These are phyloP conservation scores for Sternarchorhynchus goeldii DNA, from an alignment of 2,797 vertebrate genomes.

Conservation along the genomic window DNA sequence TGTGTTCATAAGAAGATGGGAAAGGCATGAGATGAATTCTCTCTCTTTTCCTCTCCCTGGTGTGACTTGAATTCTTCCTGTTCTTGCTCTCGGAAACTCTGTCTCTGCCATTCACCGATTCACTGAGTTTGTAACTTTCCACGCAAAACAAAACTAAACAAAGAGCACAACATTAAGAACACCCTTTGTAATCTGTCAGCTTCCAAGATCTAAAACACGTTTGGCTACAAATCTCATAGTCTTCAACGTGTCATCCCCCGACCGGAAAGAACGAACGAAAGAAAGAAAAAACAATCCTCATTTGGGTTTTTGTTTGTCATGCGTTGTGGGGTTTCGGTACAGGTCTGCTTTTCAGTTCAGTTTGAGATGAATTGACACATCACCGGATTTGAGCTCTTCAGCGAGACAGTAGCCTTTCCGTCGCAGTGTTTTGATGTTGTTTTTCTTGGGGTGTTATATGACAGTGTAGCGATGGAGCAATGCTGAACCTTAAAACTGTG, in stretches of 20 bases:
- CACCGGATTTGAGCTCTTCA: not conserved
- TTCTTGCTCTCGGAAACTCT: not conserved
- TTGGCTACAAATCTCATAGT: constrained; percentile 22
- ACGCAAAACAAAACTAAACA: not conserved
- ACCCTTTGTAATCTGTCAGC: constrained; percentile 14
- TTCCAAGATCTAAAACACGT: constrained; percentile 18
- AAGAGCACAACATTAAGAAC: not conserved
- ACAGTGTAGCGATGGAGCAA: not conserved
- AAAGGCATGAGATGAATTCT: not conserved
- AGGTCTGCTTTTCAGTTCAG: not conserved
- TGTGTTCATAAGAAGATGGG: not conserved
- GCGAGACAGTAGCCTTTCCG: not conserved
- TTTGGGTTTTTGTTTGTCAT: constrained; percentile 2
- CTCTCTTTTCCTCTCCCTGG: not conserved
- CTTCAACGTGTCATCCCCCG: not conserved
- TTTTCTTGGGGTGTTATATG: not conserved
- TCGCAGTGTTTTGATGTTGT: not conserved
- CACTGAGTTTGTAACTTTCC: constrained; percentile 10
- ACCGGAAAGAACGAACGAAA: too few species aligned
- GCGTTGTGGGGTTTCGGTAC: not conserved
- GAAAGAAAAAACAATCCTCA: not conserved
- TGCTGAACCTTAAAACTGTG: not conserved
- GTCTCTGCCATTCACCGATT: not conserved
- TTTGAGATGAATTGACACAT: not conserved
- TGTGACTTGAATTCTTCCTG: not conserved